phyloP scores from a whole-genome alignment of 2,113 vertebrate species.

The Vulpes lagopus region DNA sequence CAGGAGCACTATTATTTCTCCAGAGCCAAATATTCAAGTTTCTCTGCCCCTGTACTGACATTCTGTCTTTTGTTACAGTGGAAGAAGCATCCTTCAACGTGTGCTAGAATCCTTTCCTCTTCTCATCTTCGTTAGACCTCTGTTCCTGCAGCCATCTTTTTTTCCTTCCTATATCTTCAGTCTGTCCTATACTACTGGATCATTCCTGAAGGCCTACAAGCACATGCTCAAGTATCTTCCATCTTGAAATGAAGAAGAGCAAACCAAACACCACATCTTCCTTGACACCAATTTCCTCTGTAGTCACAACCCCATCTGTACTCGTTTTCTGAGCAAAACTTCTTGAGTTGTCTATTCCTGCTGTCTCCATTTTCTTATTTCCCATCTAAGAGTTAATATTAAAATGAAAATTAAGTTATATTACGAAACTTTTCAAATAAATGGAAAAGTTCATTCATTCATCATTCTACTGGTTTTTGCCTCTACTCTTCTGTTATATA shows the following conservation, averaged over 20 bases:
- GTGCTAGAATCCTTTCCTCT: neutral
- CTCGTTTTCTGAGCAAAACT: neutral
- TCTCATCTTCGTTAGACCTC: neutral
- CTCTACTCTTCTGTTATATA: neutral
- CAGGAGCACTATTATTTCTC: neutral
- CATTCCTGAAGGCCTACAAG: neutral
- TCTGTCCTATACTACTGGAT: neutral
- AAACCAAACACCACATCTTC: neutral
- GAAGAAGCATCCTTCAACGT: neutral
- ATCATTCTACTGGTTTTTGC: neutral
- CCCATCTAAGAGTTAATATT: neutral
- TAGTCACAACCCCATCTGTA: neutral
- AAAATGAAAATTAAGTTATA: neutral
- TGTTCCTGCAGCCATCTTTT: neutral
- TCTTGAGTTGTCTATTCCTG: neutral
- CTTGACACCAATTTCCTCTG: neutral
- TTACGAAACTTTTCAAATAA: neutral
- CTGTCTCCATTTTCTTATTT: neutral
- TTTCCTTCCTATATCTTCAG: neutral
- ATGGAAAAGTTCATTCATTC: neutral
- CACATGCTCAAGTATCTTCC: neutral
- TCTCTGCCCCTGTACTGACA: neutral
- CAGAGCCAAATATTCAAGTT: neutral
- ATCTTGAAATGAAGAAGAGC: neutral
- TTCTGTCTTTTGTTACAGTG: neutral